A percentile compares a stretch with the other conserved stretches of the same genome.
Conservation (phyloP, 1,140 invertebrate species). For the Ephestia elutella region DNA sequence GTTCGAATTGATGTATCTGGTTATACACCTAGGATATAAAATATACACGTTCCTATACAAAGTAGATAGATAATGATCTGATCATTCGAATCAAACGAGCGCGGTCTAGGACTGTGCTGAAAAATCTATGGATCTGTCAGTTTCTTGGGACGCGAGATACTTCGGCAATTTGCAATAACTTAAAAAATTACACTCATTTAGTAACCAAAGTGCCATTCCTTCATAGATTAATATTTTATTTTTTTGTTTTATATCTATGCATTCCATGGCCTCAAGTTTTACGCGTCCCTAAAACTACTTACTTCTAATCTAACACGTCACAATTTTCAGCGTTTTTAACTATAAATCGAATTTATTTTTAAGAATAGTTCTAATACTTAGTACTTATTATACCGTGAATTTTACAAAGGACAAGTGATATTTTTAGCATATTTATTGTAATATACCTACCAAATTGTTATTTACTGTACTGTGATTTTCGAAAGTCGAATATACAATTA, state of each 20-base stretch:
- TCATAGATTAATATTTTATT: background rate
- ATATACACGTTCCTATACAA: conserved; percentile 28
- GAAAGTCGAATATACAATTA: background rate
- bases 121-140: background rate
- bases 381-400: conserved; percentile 19
- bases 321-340: conserved; percentile 22
- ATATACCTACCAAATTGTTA: conserved; percentile 1
- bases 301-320: conserved; percentile 14
- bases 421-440: conserved; percentile 19
- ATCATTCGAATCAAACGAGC: conserved; percentile 5
- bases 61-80: background rate
- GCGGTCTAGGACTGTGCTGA: background rate
- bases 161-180: background rate
- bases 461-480: background rate
- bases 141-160: background rate
- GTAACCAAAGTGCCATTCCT: background rate
- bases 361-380: conserved; percentile 38
- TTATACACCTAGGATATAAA: conserved; percentile 19
- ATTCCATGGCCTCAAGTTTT: background rate
- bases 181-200: background rate
- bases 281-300: background rate
- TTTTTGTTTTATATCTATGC: background rate
- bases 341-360: conserved; percentile 38
- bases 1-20: conserved; percentile 16
- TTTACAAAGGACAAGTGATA: conserved; percentile 41